Conservation (phyloP, 30 jellyfish, hydroid and myxozoan genomes). For the Aurelia sp. region DNA sequence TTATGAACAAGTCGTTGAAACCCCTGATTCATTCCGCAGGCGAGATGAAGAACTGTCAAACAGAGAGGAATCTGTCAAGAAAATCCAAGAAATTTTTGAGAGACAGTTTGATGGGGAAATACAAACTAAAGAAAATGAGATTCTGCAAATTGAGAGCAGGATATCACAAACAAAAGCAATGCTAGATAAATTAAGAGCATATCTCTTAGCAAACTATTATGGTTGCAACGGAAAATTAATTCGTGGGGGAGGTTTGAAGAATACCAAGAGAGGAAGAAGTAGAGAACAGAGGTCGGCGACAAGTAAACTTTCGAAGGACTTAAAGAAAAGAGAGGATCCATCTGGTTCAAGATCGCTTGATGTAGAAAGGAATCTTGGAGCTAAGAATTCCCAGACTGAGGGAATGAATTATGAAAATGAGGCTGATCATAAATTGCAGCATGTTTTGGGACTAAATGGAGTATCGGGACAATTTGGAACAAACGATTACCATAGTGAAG, state of each 20-base stretch:
- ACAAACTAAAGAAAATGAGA: slow-evolving; percentile 81
- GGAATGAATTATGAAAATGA: background rate
- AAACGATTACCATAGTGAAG: background rate
- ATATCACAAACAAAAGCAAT: slow-evolving; percentile 74
- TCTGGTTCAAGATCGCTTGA: background rate
- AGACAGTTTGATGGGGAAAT: slow-evolving; percentile 81
- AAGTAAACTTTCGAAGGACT: background rate
- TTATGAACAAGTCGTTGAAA: slow-evolving; percentile 66
- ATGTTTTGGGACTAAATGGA: background rate
- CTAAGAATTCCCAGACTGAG: background rate
- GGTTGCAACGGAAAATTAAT: slow-evolving; percentile 78
- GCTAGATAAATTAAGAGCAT: slow-evolving; percentile 91
- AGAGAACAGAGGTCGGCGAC: background rate
- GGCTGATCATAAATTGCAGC: background rate
- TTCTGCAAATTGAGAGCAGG: slow-evolving; percentile 66
- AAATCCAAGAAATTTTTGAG: slow-evolving; percentile 67
- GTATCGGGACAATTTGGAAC: background rate
- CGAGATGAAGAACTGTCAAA: slow-evolving; percentile 54
- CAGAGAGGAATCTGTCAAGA: slow-evolving; percentile 66
- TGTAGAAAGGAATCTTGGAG: background rate
- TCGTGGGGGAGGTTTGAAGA: slow-evolving; percentile 27
- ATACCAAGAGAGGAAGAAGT: slow-evolving; percentile 28
- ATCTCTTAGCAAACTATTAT: slow-evolving; percentile 86
- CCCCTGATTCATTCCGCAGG: slow-evolving; percentile 48
- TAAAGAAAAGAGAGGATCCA: background rate